Conservation (phyloP, 2,113 vertebrate species). For the Scalopus aquaticus region DNA sequence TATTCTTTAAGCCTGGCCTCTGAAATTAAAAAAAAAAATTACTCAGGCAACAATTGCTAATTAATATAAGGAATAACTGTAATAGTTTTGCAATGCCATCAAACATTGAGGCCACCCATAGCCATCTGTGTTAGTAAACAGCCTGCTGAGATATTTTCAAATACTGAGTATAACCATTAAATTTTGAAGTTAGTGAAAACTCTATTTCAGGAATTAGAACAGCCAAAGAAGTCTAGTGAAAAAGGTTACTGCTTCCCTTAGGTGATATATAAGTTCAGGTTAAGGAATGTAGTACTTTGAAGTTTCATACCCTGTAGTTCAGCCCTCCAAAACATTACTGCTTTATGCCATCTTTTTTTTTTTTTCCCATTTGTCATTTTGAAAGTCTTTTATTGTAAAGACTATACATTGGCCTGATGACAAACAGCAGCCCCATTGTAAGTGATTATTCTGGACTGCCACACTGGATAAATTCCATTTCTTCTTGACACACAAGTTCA, state of each 20-base stretch:
- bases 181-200: neutral
- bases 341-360: neutral
- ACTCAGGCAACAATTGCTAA: neutral
- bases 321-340: neutral
- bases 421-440: too few species aligned
- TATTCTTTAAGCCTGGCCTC: neutral
- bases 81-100: neutral
- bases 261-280: neutral
- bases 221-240: slow-evolving; percentile 18
- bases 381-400: too few species aligned
- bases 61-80: neutral
- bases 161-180: neutral
- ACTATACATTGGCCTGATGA: too few species aligned
- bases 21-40: slow-evolving; percentile 1
- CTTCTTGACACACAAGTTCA: slow-evolving; percentile 85
- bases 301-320: neutral
- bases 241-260: neutral
- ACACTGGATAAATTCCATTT: slow-evolving; percentile 88
- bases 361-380: too few species aligned
- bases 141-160: neutral
- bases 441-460: too few species aligned
- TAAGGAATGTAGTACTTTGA: neutral
- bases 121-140: neutral
- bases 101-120: neutral
- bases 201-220: neutral